Percentiles rank a stretch among this genome's conserved stretches.
These are phyloP conservation scores for Brienomyrus longianalis DNA, from an alignment of 2,113 vertebrate species.

Conservation along the genomic window DNA sequence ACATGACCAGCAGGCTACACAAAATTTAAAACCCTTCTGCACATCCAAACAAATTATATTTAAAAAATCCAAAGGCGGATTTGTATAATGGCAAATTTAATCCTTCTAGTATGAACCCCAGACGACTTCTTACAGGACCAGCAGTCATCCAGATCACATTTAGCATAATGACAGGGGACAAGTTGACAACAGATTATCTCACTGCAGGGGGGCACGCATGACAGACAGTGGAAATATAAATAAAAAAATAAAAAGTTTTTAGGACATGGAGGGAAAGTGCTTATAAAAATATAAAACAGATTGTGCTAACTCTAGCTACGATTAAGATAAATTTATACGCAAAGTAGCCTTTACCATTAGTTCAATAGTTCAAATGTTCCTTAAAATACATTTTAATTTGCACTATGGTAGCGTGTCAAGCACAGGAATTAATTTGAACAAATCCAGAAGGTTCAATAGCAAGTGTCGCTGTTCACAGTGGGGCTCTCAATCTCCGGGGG, in stretches of 20 bases:
- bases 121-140: neutral
- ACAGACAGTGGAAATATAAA: neutral
- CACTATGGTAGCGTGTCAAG: neutral
- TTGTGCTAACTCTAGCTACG: neutral
- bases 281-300: neutral
- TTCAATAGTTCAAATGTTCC: neutral
- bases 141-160: constrained; percentile 9
- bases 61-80: neutral
- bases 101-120: neutral
- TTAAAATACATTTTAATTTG: neutral
- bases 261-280: neutral
- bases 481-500: neutral
- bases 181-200: neutral
- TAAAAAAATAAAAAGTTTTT: neutral
- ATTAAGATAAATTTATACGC: neutral
- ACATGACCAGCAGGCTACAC: neutral
- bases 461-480: neutral
- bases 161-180: neutral
- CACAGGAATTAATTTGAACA: neutral
- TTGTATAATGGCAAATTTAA: constrained; percentile 4
- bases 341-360: neutral
- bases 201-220: neutral
- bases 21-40: neutral
- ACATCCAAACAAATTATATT: neutral
- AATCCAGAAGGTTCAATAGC: neutral